These are phyloP conservation scores for Cephalophus harveyi DNA, from an alignment of 2,113 vertebrate species.

Conservation along the genomic window DNA sequence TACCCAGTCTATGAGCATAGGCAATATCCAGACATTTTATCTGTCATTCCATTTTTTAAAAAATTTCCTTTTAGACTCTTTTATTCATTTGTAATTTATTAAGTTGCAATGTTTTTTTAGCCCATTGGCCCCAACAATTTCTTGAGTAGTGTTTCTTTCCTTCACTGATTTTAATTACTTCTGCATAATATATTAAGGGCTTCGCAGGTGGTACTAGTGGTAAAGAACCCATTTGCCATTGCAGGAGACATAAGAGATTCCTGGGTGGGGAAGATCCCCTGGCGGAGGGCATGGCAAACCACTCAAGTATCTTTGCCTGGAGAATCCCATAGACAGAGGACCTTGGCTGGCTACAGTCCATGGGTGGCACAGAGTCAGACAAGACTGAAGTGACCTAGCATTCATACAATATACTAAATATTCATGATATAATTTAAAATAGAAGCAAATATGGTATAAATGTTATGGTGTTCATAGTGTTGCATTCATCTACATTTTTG, in stretches of 20 bases:
- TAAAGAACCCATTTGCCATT: not conserved
- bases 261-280: not conserved
- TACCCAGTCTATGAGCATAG: not conserved
- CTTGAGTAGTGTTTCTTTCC: not conserved
- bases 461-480: not conserved
- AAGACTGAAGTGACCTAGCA: not conserved
- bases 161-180: not conserved
- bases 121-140: not conserved
- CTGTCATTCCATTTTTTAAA: not conserved
- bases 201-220: not conserved
- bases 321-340: not conserved
- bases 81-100: not conserved
- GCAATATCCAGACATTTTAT: not conserved
- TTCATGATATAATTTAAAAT: not conserved
- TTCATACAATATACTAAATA: not conserved
- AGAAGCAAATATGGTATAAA: not conserved
- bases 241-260: not conserved
- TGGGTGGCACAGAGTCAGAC: not conserved
- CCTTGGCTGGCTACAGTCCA: not conserved
- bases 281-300: accelerated
- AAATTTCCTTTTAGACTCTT: not conserved
- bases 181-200: not conserved
- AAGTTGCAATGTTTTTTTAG: not conserved
- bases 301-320: not conserved
- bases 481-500: not conserved